Base-by-base conservation (phyloP, 64 coral and sea anemone species). In the Pocillopora verrucosa region DNA sequence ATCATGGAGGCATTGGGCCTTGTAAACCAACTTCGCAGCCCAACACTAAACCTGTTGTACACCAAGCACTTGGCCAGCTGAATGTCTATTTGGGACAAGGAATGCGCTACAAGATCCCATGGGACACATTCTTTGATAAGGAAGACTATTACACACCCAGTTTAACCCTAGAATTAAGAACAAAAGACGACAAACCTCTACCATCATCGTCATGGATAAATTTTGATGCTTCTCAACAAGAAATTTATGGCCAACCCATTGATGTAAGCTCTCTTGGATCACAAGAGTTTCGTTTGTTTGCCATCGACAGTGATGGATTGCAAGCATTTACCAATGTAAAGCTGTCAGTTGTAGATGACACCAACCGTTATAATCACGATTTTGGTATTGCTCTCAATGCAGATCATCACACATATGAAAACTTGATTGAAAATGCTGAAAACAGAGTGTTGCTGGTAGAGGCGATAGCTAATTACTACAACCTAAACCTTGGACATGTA, bases 381-480 rank as follows among this genome's bases (percentile, higher is more conserved):
- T 87, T 92, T 75, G 57, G 45, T 2, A 60, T 92, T 3, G 24
- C 35, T 13, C 83, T 92, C 25, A 0, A 13, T 15, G 13, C 0
- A 11, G 41, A 51, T 3, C 7, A 4, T 51, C 30, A 56, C 30
- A 45, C 10, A 14, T 85, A 85, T 30, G 6, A 85, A 17, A 13
- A 72, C 19, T 57, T 85, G 64, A n/a, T 19, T 16, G 64, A 30
- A 70, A 72, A 85, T 85, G 65, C 37, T 72, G 13, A 5, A 56
- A 25, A 56, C 35, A 22, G 64, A 19, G 65, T 85, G 35, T 70
- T 65, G 25, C 30, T 85, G 45, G n/a, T 92, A 30, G 24, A 86
- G 5, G 20, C 76, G 26, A 92, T 92, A 79, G 90, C 90, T 22
- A 16, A 76, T 9, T 92, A 92, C 45, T 92, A 79, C 58, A 0